Conservation (phyloP, 2,797 vertebrate species). For the Enteromius paludinosus region DNA sequence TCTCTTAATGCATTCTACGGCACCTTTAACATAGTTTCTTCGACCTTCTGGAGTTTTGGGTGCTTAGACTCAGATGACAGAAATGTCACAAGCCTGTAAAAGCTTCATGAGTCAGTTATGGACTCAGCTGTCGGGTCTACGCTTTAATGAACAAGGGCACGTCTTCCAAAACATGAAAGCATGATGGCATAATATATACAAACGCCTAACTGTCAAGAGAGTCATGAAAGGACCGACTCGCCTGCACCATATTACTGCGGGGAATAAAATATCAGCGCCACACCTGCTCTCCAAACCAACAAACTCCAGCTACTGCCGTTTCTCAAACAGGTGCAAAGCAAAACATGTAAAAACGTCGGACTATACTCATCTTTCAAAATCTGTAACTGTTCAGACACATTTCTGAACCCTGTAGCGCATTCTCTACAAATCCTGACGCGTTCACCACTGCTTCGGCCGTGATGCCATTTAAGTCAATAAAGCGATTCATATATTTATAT, state of each 20-base stretch:
- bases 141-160: background rate
- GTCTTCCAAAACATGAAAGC: background rate
- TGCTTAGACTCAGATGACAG: background rate
- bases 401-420: background rate
- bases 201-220: background rate
- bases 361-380: background rate
- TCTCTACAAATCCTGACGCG: background rate
- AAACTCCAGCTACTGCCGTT: background rate
- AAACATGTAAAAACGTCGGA: background rate
- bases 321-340: background rate
- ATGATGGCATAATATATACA: background rate
- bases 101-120: background rate
- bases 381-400: background rate
- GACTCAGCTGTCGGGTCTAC: background rate
- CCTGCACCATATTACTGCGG: background rate
- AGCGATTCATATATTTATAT: conserved; percentile 30
- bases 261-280: conserved; percentile 1
- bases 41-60: background rate
- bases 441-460: background rate
- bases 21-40: background rate
- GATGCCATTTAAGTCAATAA: conserved; percentile 16
- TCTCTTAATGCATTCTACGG: too few species aligned
- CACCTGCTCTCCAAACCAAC: background rate
- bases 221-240: background rate
- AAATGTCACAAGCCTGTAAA: background rate